A percentile compares a stretch with the other conserved stretches of the same genome.
Conservation (phyloP, 2,797 vertebrate species). For the Sebastolobus altivelis region DNA sequence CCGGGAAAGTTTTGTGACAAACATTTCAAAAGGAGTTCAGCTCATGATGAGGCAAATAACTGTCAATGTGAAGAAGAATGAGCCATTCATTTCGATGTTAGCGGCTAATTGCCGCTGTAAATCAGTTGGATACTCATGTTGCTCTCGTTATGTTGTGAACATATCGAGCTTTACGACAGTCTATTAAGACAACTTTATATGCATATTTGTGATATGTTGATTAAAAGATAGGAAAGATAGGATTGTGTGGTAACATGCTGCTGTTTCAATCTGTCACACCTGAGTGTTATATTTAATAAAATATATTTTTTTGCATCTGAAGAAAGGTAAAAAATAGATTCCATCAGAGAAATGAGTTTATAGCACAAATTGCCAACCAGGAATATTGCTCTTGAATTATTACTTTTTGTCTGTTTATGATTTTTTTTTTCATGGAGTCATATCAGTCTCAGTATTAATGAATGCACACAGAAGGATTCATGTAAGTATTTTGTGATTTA, state of each 20-base stretch:
- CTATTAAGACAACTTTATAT: not conserved
- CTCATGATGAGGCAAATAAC: conserved; percentile 11
- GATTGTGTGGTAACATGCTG: not conserved
- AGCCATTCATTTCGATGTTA: conserved; percentile 2
- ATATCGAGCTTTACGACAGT: not conserved
- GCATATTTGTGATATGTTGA: not conserved
- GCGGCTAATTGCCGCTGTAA: conserved; percentile 1
- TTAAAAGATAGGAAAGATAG: conserved; percentile 6
- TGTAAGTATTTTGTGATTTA: no score
- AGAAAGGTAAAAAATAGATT: not conserved
- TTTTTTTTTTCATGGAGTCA: not conserved
- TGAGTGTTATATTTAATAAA: not conserved
- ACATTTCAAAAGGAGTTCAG: conserved; percentile 16
- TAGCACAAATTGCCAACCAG: not conserved
- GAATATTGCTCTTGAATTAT: not conserved
- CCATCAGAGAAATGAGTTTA: not conserved
- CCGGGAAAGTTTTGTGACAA: conserved; percentile 46
- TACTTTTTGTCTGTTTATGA: not conserved
- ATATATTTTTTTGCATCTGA: not conserved
- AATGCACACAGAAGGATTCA: no score
- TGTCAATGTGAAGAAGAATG: not conserved
- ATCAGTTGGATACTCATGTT: conserved; percentile 1
- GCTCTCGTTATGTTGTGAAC: not conserved
- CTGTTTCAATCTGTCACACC: conserved; percentile 9
- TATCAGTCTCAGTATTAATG: no score